Percentiles rank a stretch among this genome's conserved stretches.
Evolutionary conservation across 2,797 vertebrate species (phyloP).

Genomic region (Lagodon rhomboides): DNA sequence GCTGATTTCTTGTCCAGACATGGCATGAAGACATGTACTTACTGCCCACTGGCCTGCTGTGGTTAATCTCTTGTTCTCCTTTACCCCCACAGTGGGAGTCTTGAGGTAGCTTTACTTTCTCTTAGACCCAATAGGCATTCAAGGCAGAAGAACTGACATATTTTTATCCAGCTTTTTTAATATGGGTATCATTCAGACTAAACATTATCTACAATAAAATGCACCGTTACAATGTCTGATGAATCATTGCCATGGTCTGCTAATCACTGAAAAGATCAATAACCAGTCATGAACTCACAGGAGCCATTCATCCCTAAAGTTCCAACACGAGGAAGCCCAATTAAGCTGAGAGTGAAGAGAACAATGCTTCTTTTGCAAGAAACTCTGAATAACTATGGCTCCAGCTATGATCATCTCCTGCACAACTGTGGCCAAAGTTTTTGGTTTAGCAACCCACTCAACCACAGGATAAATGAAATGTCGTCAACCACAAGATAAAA

Average conservation of each 20-base stretch:
- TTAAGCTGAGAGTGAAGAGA: neutral
- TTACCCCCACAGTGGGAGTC: neutral
- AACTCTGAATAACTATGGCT: slow-evolving; percentile 21
- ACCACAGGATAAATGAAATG: slow-evolving; percentile 54
- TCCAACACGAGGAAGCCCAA: neutral
- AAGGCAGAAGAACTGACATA: slow-evolving; percentile 1
- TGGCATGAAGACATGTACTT: neutral
- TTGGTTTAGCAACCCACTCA: slow-evolving; percentile 37
- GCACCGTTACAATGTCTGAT: slow-evolving; percentile 18
- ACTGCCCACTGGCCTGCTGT: neutral
- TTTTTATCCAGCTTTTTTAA: slow-evolving; percentile 23
- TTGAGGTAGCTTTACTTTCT: neutral
- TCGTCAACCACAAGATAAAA: slow-evolving; percentile 68
- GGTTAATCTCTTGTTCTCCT: neutral
- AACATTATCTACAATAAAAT: slow-evolving; percentile 27
- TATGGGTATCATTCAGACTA: slow-evolving; percentile 10
- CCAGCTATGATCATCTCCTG: slow-evolving; percentile 21
- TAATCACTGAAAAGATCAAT: slow-evolving; percentile 31
- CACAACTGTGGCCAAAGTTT: neutral
- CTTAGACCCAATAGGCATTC: neutral
- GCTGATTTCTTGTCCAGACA: slow-evolving; percentile 7
- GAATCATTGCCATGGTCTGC: neutral
- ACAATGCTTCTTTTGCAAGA: neutral
- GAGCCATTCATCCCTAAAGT: slow-evolving; percentile 11
- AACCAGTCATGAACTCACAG: neutral